A percentile compares a stretch with the other conserved stretches of the same genome.
Evolutionary conservation across 2,797 vertebrate genomes (phyloP).

Genomic region (Sus cebifrons): DNA sequence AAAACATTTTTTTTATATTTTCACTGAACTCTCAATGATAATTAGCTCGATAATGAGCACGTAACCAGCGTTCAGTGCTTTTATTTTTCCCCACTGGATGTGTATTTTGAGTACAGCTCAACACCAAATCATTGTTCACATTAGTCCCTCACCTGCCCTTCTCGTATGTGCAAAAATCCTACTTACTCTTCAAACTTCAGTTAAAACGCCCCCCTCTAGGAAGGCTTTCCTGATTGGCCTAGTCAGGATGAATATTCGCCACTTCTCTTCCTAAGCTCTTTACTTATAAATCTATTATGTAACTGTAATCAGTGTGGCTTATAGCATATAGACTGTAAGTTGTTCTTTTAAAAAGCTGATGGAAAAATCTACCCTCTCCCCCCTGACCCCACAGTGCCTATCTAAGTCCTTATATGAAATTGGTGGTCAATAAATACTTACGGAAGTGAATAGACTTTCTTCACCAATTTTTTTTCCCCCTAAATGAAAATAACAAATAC

Average conservation of each 20-base stretch:
- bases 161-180: not conserved
- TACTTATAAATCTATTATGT: not conserved
- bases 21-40: not conserved
- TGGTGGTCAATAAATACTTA: not conserved
- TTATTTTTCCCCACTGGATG: not conserved
- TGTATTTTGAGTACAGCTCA: slow-evolving; percentile 41
- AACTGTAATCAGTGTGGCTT: slow-evolving; percentile 17
- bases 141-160: not conserved
- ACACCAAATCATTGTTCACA: not conserved
- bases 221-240: not conserved
- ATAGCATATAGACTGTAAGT: not conserved
- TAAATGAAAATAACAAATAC: slow-evolving; percentile 67
- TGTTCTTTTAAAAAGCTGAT: not conserved
- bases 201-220: not conserved
- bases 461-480: slow-evolving; percentile 23
- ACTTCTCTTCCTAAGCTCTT: not conserved
- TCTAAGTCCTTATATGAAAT: not conserved
- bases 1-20: not conserved
- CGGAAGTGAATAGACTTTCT: slow-evolving; percentile 34
- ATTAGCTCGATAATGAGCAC: not conserved
- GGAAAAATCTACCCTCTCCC: not conserved
- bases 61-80: not conserved
- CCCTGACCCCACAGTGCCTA: not conserved
- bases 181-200: slow-evolving; percentile 14
- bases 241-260: not conserved